Evolutionary conservation across 2,797 vertebrate species (phyloP), one percentile per base, ranked within the genome.

Genomic region (Potorous gilbertii): DNA sequence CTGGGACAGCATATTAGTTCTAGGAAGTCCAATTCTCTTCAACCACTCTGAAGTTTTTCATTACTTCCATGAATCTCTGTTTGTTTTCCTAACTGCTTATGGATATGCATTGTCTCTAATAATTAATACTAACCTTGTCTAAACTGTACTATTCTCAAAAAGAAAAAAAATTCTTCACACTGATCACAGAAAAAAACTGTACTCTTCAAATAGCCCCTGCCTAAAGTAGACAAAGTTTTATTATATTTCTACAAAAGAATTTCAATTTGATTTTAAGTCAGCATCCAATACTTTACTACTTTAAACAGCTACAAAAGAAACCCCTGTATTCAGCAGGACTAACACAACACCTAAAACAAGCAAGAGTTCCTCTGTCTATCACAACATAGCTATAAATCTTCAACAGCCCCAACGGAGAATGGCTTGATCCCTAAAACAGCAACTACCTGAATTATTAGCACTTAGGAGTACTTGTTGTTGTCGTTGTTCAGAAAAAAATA

Each of bases 401-500:
- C 56, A 91, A 57, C 1, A 87, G 56, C 57, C 34, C 40, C 46
- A 66, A 31, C 34, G 50, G 95, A 95, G 62, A 54, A 93, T 94
- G 55, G 40, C 52, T 56, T 90, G 31, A 92, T 89, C 93, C 74
- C 59, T 95, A 94, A 93, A 97, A 74, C 55, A 96, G 2, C 62
- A 93, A 74, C n/a, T 92, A 91, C 40, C 52, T 55, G 21, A 93
- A 18, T 54, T 62, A 40, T 12, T 21, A 40, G 24, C 74, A 46
- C 40, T 46, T 46, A 40, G 66, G n/a, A 46, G 40, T 46, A 21
- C 18, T 10, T 46, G 21, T 21, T 62, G 12, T 40, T n/a, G 4
- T 6, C 4, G 4, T 14, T n/a, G 13, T 66, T 74, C 40, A 21
- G 21, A 8, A 74, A 40, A 66, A 57, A 57, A 29, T n/a, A 46